Conservation (phyloP, 2,888 invertebrate genomes). For the Chymomyza fuscimana region DNA sequence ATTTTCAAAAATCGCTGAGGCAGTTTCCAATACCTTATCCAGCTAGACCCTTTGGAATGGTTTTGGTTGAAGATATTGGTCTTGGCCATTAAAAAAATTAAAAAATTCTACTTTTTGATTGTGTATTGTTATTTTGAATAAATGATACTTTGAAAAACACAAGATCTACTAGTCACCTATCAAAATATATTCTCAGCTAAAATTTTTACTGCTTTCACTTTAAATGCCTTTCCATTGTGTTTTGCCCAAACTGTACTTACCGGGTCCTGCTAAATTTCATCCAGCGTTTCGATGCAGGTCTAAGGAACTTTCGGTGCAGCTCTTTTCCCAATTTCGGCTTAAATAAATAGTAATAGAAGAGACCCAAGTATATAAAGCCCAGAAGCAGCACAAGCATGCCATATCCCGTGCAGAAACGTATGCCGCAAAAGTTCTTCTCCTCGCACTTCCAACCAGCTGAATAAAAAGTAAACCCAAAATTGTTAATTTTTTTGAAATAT, state of each 20-base stretch:
- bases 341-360: slow-evolving; percentile 84
- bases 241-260: slow-evolving; percentile 38
- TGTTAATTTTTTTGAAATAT: background rate
- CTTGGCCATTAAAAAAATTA: too few species aligned
- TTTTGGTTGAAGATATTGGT: too few species aligned
- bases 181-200: too few species aligned
- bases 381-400: slow-evolving; percentile 86
- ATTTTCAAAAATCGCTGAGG: too few species aligned
- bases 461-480: background rate
- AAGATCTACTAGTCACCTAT: too few species aligned
- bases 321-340: slow-evolving; percentile 81
- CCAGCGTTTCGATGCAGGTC: slow-evolving; percentile 66
- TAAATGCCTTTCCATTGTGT: too few species aligned
- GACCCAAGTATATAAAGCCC: slow-evolving; percentile 82
- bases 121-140: too few species aligned
- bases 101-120: too few species aligned
- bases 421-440: slow-evolving; percentile 57
- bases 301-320: slow-evolving; percentile 52
- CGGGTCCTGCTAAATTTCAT: slow-evolving; percentile 65
- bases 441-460: slow-evolving; percentile 44
- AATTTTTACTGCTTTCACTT: too few species aligned
- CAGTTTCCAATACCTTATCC: too few species aligned
- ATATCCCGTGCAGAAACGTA: slow-evolving; percentile 84
- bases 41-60: too few species aligned
- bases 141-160: too few species aligned